Base-by-base conservation (phyloP, 2,888 invertebrate species). In the Odontothrips loti region DNA sequence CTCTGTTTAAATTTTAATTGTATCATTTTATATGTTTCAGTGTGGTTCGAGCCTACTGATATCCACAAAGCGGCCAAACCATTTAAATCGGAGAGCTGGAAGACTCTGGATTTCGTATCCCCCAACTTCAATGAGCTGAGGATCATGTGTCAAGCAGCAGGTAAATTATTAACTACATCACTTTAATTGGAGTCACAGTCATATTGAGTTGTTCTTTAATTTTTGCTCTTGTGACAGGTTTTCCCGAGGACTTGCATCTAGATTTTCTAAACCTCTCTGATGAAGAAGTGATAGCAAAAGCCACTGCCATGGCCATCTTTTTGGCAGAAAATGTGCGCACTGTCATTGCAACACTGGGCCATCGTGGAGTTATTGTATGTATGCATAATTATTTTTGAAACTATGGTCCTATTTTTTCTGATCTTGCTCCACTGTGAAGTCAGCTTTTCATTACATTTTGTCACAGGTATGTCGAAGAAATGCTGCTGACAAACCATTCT, bases 41-140 rank as follows among this genome's bases (percentile, higher is more conserved):
- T 96, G 11, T 95, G 96, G 89, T 97, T 93, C 86, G 97, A 97
- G 86, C 96, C 97, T 0, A 96, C 97, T 0, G 97, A 97, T 85
- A 88, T 92, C 85, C 90, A 91, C 84, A 94, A 94, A 86, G 94
- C 95, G 0, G 87, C 88, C 0, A 95, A 94, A 87, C 92, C 94
- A 43, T 93, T 96, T 83, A 85, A 86, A 63, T 88, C 87, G 17
- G 85, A 87, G 17, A 85, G 87, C 79, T 89, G 89, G 87, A 86
- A 87, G 82, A 85, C 87, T 0, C 85, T 93, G 47, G 87, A 89
- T 29, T 91, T 92, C 84, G 90, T 93, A 10, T 94, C 96, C 0
- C 97, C 97, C 0, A 97, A 97, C 86, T 85, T 94, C 63, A 90
- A 90, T 82, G 97, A 97, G 88, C 88, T 96, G 51, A 88, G 90